phyloP scores from a whole-genome alignment of 2,113 vertebrate genomes.

The Embiotoca jacksoni region DNA sequence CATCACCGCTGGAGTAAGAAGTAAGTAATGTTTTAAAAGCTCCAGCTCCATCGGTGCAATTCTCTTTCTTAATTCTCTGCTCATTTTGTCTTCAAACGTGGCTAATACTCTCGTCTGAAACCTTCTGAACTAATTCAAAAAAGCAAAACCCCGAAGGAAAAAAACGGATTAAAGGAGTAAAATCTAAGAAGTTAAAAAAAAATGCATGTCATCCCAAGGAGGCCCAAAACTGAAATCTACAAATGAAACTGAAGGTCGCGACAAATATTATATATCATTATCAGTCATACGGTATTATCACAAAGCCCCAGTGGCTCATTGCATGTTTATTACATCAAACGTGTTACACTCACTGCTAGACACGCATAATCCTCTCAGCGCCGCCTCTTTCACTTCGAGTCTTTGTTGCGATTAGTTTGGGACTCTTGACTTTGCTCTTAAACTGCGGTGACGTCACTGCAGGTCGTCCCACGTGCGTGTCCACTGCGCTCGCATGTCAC shows the following conservation, averaged over 20 bases:
- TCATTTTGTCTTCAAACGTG: neutral
- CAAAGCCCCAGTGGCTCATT: slow-evolving; percentile 14
- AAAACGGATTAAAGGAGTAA: fast-evolving
- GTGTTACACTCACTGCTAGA: neutral
- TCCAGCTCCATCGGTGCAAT: neutral
- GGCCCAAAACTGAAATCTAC: neutral
- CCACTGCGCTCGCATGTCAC: no score
- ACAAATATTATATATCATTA: neutral
- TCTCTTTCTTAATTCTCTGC: neutral
- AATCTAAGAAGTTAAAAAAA: no score
- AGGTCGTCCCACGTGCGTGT: neutral
- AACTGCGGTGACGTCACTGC: neutral
- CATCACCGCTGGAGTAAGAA: fast-evolving
- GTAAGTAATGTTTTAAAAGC: slow-evolving; percentile 11
- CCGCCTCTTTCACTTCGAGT: neutral
- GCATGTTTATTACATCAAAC: slow-evolving; percentile 1
- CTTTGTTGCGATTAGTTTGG: no score
- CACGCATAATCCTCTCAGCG: neutral
- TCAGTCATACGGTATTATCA: neutral
- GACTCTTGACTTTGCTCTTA: no score
- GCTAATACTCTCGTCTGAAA: neutral
- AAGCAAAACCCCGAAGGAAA: neutral
- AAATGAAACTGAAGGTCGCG: neutral
- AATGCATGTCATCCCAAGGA: no score
- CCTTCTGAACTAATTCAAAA: neutral